These are phyloP conservation scores for Bombus turneri DNA, from an alignment of 1,140 invertebrate genomes.

Conservation along the genomic window DNA sequence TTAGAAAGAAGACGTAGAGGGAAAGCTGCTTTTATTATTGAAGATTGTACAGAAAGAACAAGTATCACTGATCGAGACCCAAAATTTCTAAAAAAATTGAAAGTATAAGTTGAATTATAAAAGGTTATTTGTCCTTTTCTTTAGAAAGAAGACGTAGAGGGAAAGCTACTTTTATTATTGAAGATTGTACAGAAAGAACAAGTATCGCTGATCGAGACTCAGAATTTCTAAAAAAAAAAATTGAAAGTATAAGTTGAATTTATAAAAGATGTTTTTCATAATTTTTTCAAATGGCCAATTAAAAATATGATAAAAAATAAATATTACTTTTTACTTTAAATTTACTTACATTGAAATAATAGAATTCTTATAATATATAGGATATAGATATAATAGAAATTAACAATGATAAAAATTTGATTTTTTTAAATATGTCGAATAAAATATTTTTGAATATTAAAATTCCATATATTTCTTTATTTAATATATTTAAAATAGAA, in stretches of 20 bases:
- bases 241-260: slow-evolving; percentile 7
- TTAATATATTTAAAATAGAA: slow-evolving; percentile 20
- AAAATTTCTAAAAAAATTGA: slow-evolving; percentile 7
- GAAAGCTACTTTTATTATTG: slow-evolving; percentile 47
- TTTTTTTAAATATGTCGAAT: slow-evolving; percentile 2
- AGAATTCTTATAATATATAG: neutral
- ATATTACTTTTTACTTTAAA: neutral
- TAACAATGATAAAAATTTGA: slow-evolving; percentile 1
- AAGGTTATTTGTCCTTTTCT: slow-evolving; percentile 23
- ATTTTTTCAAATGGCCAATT: neutral
- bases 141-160: slow-evolving; percentile 52
- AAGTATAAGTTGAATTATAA: slow-evolving; percentile 1
- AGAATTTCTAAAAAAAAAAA: slow-evolving; percentile 1
- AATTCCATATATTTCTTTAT: slow-evolving; percentile 1
- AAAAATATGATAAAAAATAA: neutral
- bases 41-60: slow-evolving; percentile 10
- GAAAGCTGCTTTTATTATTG: slow-evolving; percentile 47
- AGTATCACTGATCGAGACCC: neutral
- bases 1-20: slow-evolving; percentile 52
- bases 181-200: slow-evolving; percentile 10
- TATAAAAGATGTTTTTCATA: neutral
- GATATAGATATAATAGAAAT: neutral
- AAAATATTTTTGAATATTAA: neutral
- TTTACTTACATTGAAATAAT: neutral
- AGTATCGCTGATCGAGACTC: neutral